These are phyloP conservation scores for Anolis apletophallus DNA, from an alignment of 2,797 vertebrate genomes.

Conservation along the genomic window DNA sequence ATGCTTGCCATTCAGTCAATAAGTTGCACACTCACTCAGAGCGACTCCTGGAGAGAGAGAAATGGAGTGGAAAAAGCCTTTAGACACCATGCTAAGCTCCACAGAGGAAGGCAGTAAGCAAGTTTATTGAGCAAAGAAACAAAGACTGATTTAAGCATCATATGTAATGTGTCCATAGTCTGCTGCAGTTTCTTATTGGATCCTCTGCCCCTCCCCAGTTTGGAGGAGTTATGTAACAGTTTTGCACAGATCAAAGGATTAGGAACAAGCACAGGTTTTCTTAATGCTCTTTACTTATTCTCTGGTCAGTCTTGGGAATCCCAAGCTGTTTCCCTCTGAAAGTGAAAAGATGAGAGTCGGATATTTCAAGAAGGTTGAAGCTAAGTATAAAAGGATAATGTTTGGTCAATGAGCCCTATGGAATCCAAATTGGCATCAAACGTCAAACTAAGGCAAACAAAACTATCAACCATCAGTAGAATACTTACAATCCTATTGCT, in stretches of 20 bases:
- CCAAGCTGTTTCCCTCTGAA: neutral
- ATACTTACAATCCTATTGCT: no score
- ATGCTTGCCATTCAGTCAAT: neutral
- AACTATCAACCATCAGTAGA: no score
- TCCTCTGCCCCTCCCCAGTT: neutral
- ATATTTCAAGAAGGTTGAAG: neutral
- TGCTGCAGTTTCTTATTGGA: neutral
- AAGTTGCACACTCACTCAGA: neutral
- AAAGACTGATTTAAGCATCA: neutral
- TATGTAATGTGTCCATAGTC: neutral
- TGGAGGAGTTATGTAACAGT: conserved; percentile 20
- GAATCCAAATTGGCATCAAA: neutral
- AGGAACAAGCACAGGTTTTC: conserved; percentile 20
- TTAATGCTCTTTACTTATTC: conserved; percentile 31
- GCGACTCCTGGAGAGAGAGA: neutral
- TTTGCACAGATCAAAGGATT: conserved; percentile 38
- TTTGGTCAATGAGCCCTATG: neutral
- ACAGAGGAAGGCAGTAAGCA: neutral
- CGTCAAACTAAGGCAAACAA: neutral
- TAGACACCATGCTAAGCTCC: neutral
- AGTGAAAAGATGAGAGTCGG: neutral
- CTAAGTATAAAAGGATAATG: neutral
- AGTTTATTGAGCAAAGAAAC: neutral
- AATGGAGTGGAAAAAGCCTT: neutral
- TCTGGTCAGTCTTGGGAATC: neutral